A percentile compares a stretch with the other conserved stretches of the same genome.
Conservation (phyloP, 2,797 vertebrate genomes). For the Odontamblyopus lacepedii region DNA sequence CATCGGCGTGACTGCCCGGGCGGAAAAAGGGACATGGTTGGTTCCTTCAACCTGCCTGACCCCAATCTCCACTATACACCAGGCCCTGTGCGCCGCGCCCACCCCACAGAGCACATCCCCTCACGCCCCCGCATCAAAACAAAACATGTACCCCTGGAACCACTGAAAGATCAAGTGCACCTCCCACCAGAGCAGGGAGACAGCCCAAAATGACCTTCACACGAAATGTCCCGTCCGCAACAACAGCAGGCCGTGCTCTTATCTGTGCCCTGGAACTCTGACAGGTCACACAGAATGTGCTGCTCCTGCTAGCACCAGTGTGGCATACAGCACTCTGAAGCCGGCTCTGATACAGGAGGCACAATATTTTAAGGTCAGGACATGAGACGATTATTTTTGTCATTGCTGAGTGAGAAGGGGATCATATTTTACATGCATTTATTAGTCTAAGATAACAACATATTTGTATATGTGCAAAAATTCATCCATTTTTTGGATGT, state of each 20-base stretch:
- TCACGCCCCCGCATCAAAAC: slow-evolving; percentile 27
- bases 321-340: slow-evolving; percentile 14
- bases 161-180: slow-evolving; percentile 44
- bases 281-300: slow-evolving; percentile 38
- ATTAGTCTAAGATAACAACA: neutral
- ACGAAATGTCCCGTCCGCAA: slow-evolving; percentile 32
- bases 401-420: neutral
- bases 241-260: slow-evolving; percentile 15
- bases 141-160: slow-evolving; percentile 24
- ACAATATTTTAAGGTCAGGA: neutral
- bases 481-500: too few relatives aligned
- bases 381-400: neutral
- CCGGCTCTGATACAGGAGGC: neutral
- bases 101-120: slow-evolving; percentile 61
- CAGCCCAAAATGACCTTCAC: slow-evolving; percentile 60
- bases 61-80: slow-evolving; percentile 83
- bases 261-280: slow-evolving; percentile 17
- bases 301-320: slow-evolving; percentile 39
- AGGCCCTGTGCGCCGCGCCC: slow-evolving; percentile 59
- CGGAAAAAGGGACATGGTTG: slow-evolving; percentile 76
- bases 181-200: slow-evolving; percentile 39
- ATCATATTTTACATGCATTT: neutral
- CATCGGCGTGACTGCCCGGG: slow-evolving; percentile 72
- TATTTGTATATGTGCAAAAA: neutral
- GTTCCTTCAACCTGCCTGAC: slow-evolving; percentile 80